Percentiles rank a stretch among this genome's conserved stretches.
phyloP scores from a whole-genome alignment of 2,113 vertebrate species.

The Cathartes aura region DNA sequence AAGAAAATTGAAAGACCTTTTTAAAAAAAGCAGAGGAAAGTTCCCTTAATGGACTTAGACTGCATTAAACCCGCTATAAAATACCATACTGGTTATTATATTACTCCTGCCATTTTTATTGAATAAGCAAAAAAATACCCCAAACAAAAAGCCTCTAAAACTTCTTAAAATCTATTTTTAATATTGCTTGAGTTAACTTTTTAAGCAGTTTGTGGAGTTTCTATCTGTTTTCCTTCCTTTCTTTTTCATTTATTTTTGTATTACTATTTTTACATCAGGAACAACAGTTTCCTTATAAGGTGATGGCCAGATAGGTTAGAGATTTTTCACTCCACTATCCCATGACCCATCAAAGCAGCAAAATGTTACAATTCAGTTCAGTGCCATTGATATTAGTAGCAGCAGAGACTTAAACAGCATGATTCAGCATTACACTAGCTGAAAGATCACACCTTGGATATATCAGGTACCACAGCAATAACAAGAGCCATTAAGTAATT shows the following conservation, averaged over 20 bases:
- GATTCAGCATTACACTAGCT: background rate
- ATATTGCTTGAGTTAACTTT: background rate
- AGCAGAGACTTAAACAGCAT: background rate
- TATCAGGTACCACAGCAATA: background rate
- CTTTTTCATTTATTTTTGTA: background rate
- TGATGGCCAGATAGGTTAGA: background rate
- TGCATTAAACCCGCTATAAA: constrained; percentile 25
- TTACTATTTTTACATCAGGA: background rate
- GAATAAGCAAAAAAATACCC: background rate
- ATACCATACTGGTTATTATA: background rate
- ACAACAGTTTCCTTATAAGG: background rate
- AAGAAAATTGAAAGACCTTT: background rate
- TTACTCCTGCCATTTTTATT: constrained; percentile 13
- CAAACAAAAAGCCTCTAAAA: background rate
- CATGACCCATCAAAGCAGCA: background rate
- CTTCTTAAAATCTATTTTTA: constrained; percentile 15
- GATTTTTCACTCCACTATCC: background rate
- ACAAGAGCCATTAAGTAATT: background rate
- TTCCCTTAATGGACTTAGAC: background rate
- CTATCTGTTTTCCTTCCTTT: background rate
- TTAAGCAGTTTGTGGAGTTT: background rate
- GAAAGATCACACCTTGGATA: background rate
- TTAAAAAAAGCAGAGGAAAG: background rate
- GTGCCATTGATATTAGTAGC: background rate
- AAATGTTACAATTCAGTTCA: background rate